Conservation (phyloP, 2,797 vertebrate genomes). For the Myotis myotis region DNA sequence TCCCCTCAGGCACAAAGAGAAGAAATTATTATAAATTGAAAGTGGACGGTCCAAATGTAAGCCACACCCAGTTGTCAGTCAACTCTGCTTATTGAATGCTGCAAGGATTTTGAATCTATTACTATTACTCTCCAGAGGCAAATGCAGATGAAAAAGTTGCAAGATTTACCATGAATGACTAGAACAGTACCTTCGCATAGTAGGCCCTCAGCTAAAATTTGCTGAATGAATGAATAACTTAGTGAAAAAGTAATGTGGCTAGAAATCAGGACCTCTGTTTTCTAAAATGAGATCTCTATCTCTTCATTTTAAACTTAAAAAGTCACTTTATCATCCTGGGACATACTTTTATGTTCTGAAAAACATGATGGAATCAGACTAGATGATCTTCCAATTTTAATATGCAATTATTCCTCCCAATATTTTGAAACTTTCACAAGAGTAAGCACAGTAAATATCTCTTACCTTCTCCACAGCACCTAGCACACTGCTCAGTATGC, state of each 20-base stretch:
- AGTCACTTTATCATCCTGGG: conserved; percentile 22
- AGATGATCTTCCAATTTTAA: conserved; percentile 26
- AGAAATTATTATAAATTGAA: conserved; percentile 55
- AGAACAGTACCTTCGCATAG: neutral
- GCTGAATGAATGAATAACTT: neutral
- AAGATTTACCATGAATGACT: neutral
- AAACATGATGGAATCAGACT: neutral
- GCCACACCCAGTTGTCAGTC: conserved; percentile 34
- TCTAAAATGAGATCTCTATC: neutral
- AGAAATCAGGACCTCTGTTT: neutral
- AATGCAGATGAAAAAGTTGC: conserved; percentile 32
- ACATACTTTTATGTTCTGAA: neutral
- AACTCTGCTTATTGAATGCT: conserved; percentile 5
- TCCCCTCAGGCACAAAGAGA: conserved; percentile 47
- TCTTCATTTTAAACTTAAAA: conserved; percentile 44
- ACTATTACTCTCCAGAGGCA: neutral
- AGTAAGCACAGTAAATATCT: neutral
- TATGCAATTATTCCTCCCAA: neutral
- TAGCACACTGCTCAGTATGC: neutral
- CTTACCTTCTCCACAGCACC: neutral
- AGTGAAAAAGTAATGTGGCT: neutral
- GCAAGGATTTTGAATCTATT: neutral
- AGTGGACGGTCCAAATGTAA: conserved; percentile 47
- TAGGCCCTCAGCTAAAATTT: conserved; percentile 34
- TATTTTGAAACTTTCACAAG: neutral